Conservation (phyloP, 2,888 invertebrate species). For the Euplagia quadripunctaria region DNA sequence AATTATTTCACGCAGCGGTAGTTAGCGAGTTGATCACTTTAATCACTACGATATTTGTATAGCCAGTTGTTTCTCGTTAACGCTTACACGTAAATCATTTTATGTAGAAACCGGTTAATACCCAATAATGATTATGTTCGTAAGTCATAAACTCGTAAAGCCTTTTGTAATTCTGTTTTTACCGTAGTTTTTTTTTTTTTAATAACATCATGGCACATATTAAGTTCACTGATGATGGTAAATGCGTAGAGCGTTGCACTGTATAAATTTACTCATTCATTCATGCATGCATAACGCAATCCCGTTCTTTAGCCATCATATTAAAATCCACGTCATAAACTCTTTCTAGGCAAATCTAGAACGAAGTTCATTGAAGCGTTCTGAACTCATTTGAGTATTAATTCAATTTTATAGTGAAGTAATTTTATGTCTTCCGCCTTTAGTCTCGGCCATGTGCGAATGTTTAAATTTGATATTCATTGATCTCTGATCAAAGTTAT, state of each 20-base stretch:
- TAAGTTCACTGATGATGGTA: slow-evolving; percentile 8
- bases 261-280: slow-evolving; percentile 32
- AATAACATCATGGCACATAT: neutral
- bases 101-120: too few relatives aligned
- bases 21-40: too few relatives aligned
- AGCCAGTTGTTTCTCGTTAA: too few relatives aligned
- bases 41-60: too few relatives aligned
- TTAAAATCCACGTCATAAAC: slow-evolving; percentile 37
- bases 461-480: neutral
- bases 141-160: too few relatives aligned
- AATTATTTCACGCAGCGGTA: too few relatives aligned
- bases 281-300: slow-evolving; percentile 46
- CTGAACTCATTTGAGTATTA: neutral
- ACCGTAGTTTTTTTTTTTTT: neutral
- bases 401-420: neutral
- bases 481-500: neutral
- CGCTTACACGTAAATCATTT: too few relatives aligned
- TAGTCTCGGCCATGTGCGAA: neutral
- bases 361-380: slow-evolving; percentile 9
- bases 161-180: neutral
- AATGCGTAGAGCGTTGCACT: slow-evolving; percentile 23
- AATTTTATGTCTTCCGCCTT: neutral
- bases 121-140: too few relatives aligned
- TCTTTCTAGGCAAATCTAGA: slow-evolving; percentile 22
- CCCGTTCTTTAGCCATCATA: slow-evolving; percentile 44